phyloP scores from a whole-genome alignment of 2,888 invertebrate genomes.

The Melanargia galathea region DNA sequence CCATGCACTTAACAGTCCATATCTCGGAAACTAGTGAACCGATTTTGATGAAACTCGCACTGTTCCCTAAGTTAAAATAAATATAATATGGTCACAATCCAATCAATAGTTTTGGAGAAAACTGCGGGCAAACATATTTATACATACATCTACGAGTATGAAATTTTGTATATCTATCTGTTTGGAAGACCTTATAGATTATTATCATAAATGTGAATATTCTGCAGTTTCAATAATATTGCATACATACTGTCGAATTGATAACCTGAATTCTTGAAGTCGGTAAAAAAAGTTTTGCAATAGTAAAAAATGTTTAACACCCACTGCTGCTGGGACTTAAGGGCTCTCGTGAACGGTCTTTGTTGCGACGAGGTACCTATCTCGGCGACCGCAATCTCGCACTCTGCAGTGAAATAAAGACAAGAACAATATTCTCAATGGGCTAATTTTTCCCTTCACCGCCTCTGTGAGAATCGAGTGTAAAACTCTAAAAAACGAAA shows the following conservation, averaged over 20 bases:
- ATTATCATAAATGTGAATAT: too few species aligned
- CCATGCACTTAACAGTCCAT: too few species aligned
- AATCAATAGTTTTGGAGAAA: neutral
- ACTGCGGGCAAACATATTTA: too few species aligned
- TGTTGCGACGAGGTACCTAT: neutral
- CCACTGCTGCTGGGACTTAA: slow-evolving; percentile 1
- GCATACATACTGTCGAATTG: too few species aligned
- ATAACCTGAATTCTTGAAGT: neutral
- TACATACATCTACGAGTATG: too few species aligned
- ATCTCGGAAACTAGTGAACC: too few species aligned
- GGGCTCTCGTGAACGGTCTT: neutral
- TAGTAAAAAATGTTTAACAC: slow-evolving; percentile 8
- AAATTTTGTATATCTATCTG: too few species aligned
- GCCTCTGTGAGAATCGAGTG: neutral
- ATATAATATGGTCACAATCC: neutral
- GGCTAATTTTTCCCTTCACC: neutral
- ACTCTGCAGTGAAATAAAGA: neutral
- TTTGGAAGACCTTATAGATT: too few species aligned
- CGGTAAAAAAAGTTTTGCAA: neutral
- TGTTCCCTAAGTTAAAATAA: too few species aligned
- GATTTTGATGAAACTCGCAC: too few species aligned
- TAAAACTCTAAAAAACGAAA: neutral
- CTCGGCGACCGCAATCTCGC: slow-evolving; percentile 4
- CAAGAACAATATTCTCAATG: slow-evolving; percentile 12
- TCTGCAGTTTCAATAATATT: too few species aligned